Evolutionary conservation across 2,888 invertebrate genomes (phyloP), one percentile per base, ranked within the genome.

Genomic region (Empis stercorea): DNA sequence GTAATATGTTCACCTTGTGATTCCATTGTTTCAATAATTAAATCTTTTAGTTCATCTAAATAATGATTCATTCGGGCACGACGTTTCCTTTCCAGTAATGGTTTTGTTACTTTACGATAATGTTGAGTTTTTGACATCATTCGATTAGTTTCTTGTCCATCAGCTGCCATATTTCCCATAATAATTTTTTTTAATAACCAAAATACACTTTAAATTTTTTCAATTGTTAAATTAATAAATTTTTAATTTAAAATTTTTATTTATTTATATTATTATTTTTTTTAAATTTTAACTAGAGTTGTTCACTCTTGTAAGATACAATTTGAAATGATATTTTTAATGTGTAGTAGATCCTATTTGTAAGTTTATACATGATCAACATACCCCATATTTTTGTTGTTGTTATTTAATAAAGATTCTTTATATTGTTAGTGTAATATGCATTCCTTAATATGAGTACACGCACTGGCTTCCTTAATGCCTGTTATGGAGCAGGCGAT

Each of bases 41-140:
- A 72, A 70, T 89, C 89, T 69, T 89, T 91, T 48, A 91, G 76
- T 64, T 91, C 89, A 66, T 91, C 89, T 64, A 91, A 75, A 70
- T 89, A 89, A 56, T 86, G 81, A 71, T 91, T 91, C 76, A 91
- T 91, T 65, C 91, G 78, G 54, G 91, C 91, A 56, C 91, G 77
- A 50, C 89, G 78, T 66, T 89, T 88, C 60, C 89, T 77, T 72
- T 91, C 91, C 56, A 91, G 72, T 81, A 91, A 82, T 59, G 89
- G 91, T 68, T 91, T 91, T 80, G 88, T 89, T 62, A 91, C 87
- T 80, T 88, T 91, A 71, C 91, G 80, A 72, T 91, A 91, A 68
- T 91, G 89, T 71, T 91, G 89, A 61, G 91, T 91, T 70, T 91
- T 80, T 61, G 89, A 89, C 73, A 91, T 66, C 49, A 66, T 61